Evolutionary conservation across 92 coral and sea anemone genomes (phyloP).

Genomic region (Phenganax subtilis): DNA sequence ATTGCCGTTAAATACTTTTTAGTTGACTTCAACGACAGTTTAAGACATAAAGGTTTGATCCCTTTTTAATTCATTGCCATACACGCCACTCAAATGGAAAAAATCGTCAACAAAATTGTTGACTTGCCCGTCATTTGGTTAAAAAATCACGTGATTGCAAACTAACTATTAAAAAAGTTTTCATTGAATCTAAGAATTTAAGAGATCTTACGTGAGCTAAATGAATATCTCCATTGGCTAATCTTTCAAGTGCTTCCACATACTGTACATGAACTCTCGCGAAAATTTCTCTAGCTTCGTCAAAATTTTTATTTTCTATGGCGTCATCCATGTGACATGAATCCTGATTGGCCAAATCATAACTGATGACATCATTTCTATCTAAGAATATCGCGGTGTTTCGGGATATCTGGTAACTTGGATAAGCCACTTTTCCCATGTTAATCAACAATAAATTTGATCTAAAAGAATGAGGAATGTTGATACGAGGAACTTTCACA

Average conservation of each 20-base stretch:
- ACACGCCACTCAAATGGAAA: too few species aligned
- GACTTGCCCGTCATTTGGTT: too few species aligned
- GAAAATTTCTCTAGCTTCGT: conserved; percentile 60
- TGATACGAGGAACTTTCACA: background rate
- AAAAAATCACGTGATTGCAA: too few species aligned
- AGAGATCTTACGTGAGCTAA: conserved; percentile 10
- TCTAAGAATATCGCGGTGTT: conserved; percentile 56
- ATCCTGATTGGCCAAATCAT: conserved; percentile 68
- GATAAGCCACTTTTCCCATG: conserved; percentile 67
- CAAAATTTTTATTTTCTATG: conserved; percentile 62
- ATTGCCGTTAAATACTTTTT: too few species aligned
- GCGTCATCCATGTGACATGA: conserved; percentile 74
- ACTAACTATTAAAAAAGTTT: background rate
- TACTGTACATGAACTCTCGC: conserved; percentile 57
- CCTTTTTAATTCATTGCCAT: too few species aligned
- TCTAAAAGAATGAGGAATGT: conserved; percentile 37
- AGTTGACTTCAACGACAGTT: too few species aligned
- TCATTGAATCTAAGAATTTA: background rate
- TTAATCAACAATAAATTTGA: conserved; percentile 70
- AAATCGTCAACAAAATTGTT: too few species aligned
- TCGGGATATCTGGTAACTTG: conserved; percentile 61
- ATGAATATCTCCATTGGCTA: conserved; percentile 28
- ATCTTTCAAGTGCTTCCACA: conserved; percentile 43
- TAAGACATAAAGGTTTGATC: too few species aligned
- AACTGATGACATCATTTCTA: conserved; percentile 63